Base-by-base conservation (phyloP, 2,888 invertebrate genomes). In the Lochmaea capreae region DNA sequence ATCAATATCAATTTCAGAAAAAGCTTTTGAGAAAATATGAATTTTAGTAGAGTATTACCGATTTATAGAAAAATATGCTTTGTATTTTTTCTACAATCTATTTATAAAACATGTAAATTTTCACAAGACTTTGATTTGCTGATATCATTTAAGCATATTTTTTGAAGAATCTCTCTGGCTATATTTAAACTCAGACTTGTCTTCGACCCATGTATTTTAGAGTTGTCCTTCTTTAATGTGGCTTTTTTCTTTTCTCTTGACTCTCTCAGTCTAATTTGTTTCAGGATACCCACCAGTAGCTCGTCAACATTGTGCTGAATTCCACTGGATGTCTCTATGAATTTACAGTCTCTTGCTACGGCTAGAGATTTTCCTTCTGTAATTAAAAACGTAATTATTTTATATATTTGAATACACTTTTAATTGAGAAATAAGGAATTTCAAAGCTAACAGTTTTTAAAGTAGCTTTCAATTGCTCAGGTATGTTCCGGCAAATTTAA, bases 251-350 rank as follows among this genome's bases (percentile, higher is more conserved):
- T 93, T 80, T 93, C 93, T 33, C 94, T 89, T 71, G 89, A 91
- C 84, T 94, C 94, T 77, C 95, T 91, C 68, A 95, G 88, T 3
- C 95, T 90, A 83, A 96, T 94, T 89, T 97, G 97, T 85, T 96
- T 97, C 62, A 98, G 90, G 79, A 97, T 93, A 3, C 98, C 98
- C 1, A 97, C 97, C 58, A 98, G 91, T 26, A 98, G 91, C 85
- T 98, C 98, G 87, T 98, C 98, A 22, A 98, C 97, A 85, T 97
- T 97, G 89, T 98, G 97, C 86, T 98, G 97, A 82, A 98, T 95
- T 1, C 97, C 97, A 72, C 96, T 95, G 0, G 97, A 98, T 0
- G 97, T 96, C 87, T 98, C 98, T 79, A 97, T 97, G 88, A 96
- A 97, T 88, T 97, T 97, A 87, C 95, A 94, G 87, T 96, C 96